Conservation (phyloP, 1,140 invertebrate genomes). For the Bombus huntii region DNA sequence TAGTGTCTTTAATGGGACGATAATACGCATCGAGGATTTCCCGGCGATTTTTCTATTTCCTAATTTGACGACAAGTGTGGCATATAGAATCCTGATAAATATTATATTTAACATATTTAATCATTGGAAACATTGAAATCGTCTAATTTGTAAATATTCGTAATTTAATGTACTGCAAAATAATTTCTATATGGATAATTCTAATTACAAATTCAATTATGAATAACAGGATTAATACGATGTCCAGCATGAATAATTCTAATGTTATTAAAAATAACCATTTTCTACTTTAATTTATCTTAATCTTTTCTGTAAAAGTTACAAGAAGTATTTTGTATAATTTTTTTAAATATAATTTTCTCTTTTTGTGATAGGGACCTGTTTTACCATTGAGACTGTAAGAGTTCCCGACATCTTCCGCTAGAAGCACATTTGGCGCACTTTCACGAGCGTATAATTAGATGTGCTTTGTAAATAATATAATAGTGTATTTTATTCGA, state of each 20-base stretch:
- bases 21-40: neutral
- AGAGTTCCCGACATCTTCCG: neutral
- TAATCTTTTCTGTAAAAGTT: neutral
- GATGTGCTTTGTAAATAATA: neutral
- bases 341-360: neutral
- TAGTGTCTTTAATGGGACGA: neutral
- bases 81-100: neutral
- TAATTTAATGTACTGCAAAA: neutral
- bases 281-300: neutral
- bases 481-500: constrained; percentile 15
- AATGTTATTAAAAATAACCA: neutral
- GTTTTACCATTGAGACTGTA: neutral
- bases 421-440: constrained; percentile 15
- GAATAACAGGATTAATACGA: neutral
- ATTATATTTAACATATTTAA: neutral
- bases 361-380: neutral
- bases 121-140: neutral
- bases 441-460: neutral
- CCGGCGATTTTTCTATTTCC: too few relatives aligned
- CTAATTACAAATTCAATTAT: neutral
- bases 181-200: neutral
- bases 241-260: neutral
- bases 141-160: neutral
- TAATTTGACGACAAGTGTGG: neutral
- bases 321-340: neutral